phyloP scores from a whole-genome alignment of 1,140 invertebrate genomes.

The Drosophila aff. region DNA sequence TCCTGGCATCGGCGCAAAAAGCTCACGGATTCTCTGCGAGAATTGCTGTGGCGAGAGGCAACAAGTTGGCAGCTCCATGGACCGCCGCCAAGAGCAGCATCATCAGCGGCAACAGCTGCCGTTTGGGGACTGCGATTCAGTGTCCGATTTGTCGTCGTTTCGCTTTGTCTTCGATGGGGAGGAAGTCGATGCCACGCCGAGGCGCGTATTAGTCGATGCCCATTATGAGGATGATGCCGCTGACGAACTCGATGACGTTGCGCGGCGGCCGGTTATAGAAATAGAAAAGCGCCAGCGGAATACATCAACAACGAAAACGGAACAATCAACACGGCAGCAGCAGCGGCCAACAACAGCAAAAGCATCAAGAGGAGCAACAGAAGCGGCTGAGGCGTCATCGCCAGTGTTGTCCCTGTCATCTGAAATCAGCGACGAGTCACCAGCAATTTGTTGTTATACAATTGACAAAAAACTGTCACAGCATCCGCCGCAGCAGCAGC shows the following conservation, averaged over 20 bases:
- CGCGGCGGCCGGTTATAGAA: conserved; percentile 74
- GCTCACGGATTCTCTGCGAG: conserved; percentile 74
- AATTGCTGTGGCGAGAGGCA: conserved; percentile 76
- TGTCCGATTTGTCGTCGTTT: conserved; percentile 84
- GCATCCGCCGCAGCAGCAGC: conserved; percentile 10
- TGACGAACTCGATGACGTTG: conserved; percentile 73
- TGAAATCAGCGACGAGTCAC: conserved; percentile 67
- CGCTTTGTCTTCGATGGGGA: conserved; percentile 82
- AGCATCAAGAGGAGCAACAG: conserved; percentile 33
- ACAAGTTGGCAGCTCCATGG: conserved; percentile 58
- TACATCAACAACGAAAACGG: conserved; percentile 66
- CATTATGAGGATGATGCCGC: conserved; percentile 43
- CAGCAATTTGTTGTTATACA: conserved; percentile 81
- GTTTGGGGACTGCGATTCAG: conserved; percentile 76
- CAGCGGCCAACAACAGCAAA: conserved; percentile 34
- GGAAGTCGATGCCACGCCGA: conserved; percentile 49
- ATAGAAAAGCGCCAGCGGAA: conserved; percentile 73
- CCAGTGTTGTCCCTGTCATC: conserved; percentile 57
- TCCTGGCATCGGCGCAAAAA: conserved; percentile 56
- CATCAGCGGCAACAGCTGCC: conserved; percentile 39
- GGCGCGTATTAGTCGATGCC: conserved; percentile 54
- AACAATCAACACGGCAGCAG: conserved; percentile 52
- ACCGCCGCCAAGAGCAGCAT: conserved; percentile 34
- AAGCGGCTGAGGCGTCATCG: conserved; percentile 65
- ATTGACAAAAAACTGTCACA: conserved; percentile 66